Conservation (phyloP, 2,797 vertebrate species). For the Simalia tracyae region DNA sequence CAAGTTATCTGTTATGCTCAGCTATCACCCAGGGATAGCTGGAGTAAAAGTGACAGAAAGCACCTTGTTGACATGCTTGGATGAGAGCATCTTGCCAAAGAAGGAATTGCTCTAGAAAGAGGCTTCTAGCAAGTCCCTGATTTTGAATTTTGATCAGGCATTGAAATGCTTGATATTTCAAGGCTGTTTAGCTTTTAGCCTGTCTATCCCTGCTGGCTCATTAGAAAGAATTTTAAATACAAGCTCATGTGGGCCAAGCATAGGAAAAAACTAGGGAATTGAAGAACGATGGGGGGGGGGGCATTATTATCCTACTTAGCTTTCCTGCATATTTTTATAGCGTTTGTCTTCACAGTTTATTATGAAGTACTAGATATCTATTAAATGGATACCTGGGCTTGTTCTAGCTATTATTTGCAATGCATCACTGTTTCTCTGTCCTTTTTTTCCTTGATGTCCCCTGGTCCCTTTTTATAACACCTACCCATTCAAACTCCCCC, state of each 20-base stretch:
- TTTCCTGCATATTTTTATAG: constrained; percentile 4
- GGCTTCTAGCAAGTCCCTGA: not conserved
- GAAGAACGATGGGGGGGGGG: not conserved
- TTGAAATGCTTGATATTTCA: not conserved
- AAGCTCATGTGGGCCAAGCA: not conserved
- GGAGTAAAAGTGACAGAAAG: not conserved
- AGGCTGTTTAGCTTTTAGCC: not conserved
- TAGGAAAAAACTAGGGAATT: not conserved
- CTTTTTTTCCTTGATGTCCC: not conserved
- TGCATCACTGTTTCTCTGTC: not conserved
- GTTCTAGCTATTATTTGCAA: not conserved
- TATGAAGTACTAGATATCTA: not conserved
- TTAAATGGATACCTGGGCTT: not conserved
- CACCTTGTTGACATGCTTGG: not conserved
- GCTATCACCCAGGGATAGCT: constrained; percentile 1
- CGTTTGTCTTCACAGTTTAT: not conserved
- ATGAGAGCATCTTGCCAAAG: not conserved
- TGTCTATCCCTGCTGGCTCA: not conserved
- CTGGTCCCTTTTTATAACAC: not conserved
- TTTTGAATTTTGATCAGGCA: not conserved
- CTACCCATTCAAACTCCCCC: not conserved
- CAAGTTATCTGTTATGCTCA: not conserved
- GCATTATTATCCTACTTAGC: not conserved
- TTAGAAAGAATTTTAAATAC: not conserved
- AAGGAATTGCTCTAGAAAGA: not conserved